phyloP scores from a whole-genome alignment of 2,888 invertebrate species.

The Amphipoea oculea region DNA sequence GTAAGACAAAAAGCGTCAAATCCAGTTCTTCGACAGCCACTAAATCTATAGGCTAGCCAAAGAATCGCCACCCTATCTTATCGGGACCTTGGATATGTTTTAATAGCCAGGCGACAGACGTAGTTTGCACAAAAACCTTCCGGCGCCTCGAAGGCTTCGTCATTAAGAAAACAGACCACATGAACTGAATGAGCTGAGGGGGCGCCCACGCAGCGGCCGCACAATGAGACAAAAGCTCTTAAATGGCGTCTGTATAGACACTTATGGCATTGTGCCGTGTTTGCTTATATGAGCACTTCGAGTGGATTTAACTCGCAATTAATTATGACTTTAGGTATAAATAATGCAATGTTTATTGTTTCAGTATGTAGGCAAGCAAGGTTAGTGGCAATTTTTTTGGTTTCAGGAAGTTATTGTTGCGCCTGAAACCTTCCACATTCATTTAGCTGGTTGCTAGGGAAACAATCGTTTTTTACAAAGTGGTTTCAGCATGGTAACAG shows the following conservation, averaged over 20 bases:
- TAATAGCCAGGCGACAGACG: constrained; percentile 65
- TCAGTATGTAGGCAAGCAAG: not conserved
- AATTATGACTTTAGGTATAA: constrained; percentile 51
- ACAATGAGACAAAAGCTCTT: constrained; percentile 84
- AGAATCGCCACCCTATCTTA: constrained; percentile 37
- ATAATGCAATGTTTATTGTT: constrained; percentile 32
- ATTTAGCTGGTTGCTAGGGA: not conserved
- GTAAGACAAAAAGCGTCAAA: not conserved
- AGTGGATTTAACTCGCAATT: constrained; percentile 65
- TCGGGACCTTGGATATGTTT: constrained; percentile 56
- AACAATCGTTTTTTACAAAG: not conserved
- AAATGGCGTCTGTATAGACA: constrained; percentile 74
- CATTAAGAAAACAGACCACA: constrained; percentile 83
- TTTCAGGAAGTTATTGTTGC: not conserved
- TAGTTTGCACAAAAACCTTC: constrained; percentile 72
- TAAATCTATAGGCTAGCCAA: not conserved
- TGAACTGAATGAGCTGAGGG: constrained; percentile 85
- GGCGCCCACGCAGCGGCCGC: constrained; percentile 82
- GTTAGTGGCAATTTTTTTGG: not conserved
- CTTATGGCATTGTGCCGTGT: constrained; percentile 71
- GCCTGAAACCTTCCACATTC: not conserved
- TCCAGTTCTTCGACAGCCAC: not conserved
- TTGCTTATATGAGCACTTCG: constrained; percentile 60
- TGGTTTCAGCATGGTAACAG: not conserved
- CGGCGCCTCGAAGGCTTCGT: constrained; percentile 79